phyloP scores from a whole-genome alignment of 2,797 vertebrate genomes.

The Melopsittacus undulatus region DNA sequence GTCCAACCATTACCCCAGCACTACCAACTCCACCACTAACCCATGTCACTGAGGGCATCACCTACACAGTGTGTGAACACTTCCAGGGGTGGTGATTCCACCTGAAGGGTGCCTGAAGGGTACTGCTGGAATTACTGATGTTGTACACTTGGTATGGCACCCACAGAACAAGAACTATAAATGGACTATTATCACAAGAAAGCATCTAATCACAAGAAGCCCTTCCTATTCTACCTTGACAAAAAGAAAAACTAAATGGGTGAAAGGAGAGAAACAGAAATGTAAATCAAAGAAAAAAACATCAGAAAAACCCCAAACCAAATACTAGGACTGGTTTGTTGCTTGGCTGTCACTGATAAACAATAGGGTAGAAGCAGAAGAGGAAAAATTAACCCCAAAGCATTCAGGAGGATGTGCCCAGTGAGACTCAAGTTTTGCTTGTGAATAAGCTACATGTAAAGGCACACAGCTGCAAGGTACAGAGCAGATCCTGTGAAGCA shows the following conservation, averaged over 20 bases:
- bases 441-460: not conserved
- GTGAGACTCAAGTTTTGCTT: not conserved
- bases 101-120: too few species aligned
- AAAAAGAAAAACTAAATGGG: not conserved
- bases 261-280: not conserved
- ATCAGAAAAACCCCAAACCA: rapidly evolving
- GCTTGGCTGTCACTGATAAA: not conserved
- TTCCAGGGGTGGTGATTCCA: not conserved
- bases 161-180: not conserved
- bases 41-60: not conserved
- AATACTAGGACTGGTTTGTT: rapidly evolving
- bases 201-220: not conserved
- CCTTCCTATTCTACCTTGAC: not conserved
- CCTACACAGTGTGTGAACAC: not conserved
- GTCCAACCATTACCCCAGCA: not conserved
- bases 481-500: not conserved
- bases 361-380: not conserved
- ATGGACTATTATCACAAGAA: not conserved
- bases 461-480: not conserved
- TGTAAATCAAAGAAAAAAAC: not conserved
- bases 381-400: not conserved
- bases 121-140: not conserved
- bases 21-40: not conserved
- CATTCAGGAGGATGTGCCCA: rapidly evolving
- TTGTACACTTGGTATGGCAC: not conserved